These are phyloP conservation scores for Bactericera cockerelli DNA, from an alignment of 1,140 invertebrate species.

Conservation along the genomic window DNA sequence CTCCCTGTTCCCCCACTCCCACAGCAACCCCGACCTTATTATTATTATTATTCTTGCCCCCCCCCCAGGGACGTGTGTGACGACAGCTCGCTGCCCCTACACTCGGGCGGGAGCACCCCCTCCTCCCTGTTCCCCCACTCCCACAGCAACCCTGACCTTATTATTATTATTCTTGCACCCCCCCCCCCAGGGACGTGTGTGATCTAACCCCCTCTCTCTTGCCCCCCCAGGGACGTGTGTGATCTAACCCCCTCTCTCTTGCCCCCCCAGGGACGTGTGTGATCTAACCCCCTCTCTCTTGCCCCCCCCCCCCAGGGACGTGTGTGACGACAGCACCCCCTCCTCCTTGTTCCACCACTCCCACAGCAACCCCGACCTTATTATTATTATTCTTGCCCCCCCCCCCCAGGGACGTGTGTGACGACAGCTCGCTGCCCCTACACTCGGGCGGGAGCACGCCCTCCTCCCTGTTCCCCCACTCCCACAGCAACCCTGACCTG, in stretches of 20 bases:
- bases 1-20: slow-evolving; percentile 19
- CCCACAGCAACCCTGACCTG: slow-evolving; percentile 82
- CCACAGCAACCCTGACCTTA: too few species aligned
- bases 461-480: slow-evolving; percentile 47
- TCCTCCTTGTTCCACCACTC: slow-evolving; percentile 19
- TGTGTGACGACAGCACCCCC: too few species aligned
- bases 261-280: too few species aligned
- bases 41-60: background rate
- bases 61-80: slow-evolving; percentile 17
- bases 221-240: too few species aligned
- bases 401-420: slow-evolving; percentile 16
- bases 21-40: background rate
- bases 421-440: slow-evolving; percentile 22
- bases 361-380: slow-evolving; percentile 1
- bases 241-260: too few species aligned
- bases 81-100: slow-evolving; percentile 21
- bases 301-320: too few species aligned
- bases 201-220: too few species aligned
- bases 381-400: background rate
- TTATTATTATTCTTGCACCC: too few species aligned
- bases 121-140: too few species aligned
- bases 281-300: too few species aligned
- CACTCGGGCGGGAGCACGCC: slow-evolving; percentile 12
- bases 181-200: too few species aligned
- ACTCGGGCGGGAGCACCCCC: slow-evolving; percentile 8